Evolutionary conservation across 2,888 invertebrate species (phyloP).

Genomic region (Amitus sp.): DNA sequence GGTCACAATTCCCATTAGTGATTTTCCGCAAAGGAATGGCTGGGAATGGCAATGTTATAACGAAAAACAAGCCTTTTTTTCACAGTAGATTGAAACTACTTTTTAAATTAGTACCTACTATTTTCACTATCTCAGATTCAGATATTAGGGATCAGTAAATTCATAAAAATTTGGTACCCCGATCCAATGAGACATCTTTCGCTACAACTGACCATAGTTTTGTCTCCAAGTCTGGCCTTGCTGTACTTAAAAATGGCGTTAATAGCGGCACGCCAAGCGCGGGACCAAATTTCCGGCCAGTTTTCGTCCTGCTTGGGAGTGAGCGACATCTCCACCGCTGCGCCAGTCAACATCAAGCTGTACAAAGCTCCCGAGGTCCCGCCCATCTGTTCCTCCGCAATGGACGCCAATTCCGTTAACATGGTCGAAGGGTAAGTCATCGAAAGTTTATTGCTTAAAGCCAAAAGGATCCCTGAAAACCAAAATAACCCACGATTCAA

Average conservation of each 20-base stretch:
- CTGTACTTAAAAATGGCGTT: slow-evolving; percentile 76
- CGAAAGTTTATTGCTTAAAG: slow-evolving; percentile 44
- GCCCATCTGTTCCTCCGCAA: slow-evolving; percentile 78
- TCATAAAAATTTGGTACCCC: too few species aligned
- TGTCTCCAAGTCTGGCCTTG: slow-evolving; percentile 77
- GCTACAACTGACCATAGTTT: slow-evolving; percentile 78
- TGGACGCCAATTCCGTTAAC: slow-evolving; percentile 68
- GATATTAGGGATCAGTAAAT: too few species aligned
- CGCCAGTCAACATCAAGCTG: slow-evolving; percentile 77
- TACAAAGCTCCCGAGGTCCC: slow-evolving; percentile 85
- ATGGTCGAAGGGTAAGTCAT: slow-evolving; percentile 64
- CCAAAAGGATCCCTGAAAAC: slow-evolving; percentile 48
- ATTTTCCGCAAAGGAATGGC: too few species aligned
- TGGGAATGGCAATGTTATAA: too few species aligned
- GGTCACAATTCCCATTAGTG: too few species aligned
- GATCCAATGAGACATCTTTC: too few species aligned
- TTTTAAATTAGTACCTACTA: too few species aligned
- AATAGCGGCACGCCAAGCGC: slow-evolving; percentile 70
- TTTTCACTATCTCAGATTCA: too few species aligned
- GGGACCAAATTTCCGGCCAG: slow-evolving; percentile 66
- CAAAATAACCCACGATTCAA: too few species aligned
- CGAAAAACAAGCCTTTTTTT: too few species aligned
- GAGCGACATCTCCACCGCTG: slow-evolving; percentile 64
- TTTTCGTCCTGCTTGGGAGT: slow-evolving; percentile 27
- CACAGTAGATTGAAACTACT: too few species aligned